phyloP scores from a whole-genome alignment of 2,797 vertebrate genomes.

The Lacerta viridis region DNA sequence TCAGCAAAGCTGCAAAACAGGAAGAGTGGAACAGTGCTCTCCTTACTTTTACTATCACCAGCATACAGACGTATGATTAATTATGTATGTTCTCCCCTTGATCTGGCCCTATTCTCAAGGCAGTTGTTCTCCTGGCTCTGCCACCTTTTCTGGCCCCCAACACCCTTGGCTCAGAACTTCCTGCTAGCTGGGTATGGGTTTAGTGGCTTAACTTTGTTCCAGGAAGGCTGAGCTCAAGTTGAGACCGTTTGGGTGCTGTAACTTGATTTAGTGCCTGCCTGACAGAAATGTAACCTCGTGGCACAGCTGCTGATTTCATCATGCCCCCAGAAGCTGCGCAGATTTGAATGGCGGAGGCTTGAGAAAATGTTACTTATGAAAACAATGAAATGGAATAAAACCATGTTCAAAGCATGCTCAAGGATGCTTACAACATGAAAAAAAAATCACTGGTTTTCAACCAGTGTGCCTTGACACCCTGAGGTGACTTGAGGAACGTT shows the following conservation, averaged over 20 bases:
- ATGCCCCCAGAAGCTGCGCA: constrained; percentile 47
- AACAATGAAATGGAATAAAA: constrained; percentile 1
- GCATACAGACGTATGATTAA: background rate
- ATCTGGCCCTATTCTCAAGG: fast-evolving
- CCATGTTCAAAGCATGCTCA: background rate
- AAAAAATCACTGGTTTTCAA: background rate
- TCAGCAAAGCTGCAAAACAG: background rate
- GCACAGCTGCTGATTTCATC: constrained; percentile 66
- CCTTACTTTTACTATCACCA: constrained; percentile 1
- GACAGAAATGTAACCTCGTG: constrained; percentile 15
- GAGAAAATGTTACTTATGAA: constrained; percentile 18
- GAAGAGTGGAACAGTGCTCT: fast-evolving
- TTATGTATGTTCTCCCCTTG: background rate
- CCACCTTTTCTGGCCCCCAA: background rate
- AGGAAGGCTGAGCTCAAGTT: background rate
- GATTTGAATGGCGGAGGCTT: constrained; percentile 29
- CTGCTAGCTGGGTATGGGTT: background rate
- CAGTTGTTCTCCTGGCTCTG: too few species aligned
- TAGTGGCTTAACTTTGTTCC: background rate
- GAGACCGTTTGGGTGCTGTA: background rate
- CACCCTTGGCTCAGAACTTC: constrained; percentile 22
- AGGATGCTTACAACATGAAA: background rate
- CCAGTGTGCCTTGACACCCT: background rate
- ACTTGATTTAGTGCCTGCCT: background rate
- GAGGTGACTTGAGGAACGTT: background rate